Evolutionary conservation across 2,888 invertebrate species (phyloP).

Genomic region (Odontothrips loti): DNA sequence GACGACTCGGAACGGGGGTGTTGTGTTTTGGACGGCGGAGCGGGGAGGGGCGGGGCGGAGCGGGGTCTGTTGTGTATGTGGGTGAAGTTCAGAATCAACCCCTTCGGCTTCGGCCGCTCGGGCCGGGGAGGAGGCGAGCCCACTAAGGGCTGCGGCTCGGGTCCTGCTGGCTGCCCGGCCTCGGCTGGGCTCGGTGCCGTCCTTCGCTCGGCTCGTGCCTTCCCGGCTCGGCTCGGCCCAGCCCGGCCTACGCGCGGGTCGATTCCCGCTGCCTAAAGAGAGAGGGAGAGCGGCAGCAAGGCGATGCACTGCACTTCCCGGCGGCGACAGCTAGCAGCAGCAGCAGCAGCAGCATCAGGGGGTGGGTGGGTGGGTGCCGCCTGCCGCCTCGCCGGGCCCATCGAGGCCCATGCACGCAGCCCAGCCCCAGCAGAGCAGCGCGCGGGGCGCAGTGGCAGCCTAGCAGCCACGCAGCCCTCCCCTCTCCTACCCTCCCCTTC

Average conservation of each 20-base stretch:
- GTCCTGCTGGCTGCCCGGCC: neutral
- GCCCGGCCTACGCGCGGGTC: neutral
- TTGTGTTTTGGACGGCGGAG: neutral
- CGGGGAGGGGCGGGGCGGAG: neutral
- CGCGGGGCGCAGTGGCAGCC: too few relatives aligned
- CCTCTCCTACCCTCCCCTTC: too few relatives aligned
- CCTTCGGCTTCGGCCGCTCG: neutral
- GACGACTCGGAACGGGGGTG: neutral
- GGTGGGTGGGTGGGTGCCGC: neutral
- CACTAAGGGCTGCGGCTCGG: too few relatives aligned
- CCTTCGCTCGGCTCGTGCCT: neutral
- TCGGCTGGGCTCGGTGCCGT: neutral
- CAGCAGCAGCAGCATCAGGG: too few relatives aligned
- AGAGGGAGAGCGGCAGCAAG: neutral
- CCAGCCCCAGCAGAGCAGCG: too few relatives aligned
- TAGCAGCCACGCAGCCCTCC: too few relatives aligned
- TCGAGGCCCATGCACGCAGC: too few relatives aligned
- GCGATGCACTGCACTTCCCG: neutral
- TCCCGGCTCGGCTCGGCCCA: neutral
- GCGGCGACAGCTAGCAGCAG: too few relatives aligned
- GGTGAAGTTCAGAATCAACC: neutral
- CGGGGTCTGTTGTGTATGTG: neutral
- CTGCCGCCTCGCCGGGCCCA: too few relatives aligned
- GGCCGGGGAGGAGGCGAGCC: too few relatives aligned
- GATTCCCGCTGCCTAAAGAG: neutral